Percentiles rank a stretch among this genome's conserved stretches.
phyloP scores from a whole-genome alignment of 2,113 vertebrate species.

The Dromaius novaehollandiae region DNA sequence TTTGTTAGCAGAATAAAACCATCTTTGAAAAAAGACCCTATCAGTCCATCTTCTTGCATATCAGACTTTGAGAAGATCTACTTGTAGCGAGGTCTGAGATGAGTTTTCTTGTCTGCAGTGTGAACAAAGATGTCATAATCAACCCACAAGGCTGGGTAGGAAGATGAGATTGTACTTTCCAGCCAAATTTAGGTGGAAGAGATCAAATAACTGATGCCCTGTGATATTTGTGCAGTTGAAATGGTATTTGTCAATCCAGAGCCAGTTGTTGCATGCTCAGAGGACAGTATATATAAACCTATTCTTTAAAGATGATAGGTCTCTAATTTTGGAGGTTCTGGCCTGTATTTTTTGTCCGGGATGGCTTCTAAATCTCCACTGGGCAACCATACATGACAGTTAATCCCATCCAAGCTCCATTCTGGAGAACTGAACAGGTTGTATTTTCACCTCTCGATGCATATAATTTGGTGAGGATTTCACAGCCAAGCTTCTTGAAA shows the following conservation, averaged over 20 bases:
- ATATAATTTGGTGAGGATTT: constrained; percentile 14
- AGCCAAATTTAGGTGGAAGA: not conserved
- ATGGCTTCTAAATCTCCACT: not conserved
- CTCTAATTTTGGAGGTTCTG: not conserved
- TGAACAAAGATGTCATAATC: not conserved
- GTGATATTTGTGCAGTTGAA: not conserved
- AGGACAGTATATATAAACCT: not conserved
- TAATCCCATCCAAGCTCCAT: not conserved
- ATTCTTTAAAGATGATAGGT: not conserved
- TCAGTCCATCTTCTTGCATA: too few species aligned
- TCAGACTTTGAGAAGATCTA: not conserved
- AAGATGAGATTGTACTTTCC: not conserved
- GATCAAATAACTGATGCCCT: not conserved
- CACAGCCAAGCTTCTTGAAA: constrained; percentile 42
- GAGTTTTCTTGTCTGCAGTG: not conserved
- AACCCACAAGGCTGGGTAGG: not conserved
- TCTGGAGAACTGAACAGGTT: not conserved
- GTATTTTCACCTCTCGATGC: not conserved
- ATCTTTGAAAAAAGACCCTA: fast-evolving
- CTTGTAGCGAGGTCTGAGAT: not conserved
- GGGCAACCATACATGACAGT: not conserved
- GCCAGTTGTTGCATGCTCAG: not conserved
- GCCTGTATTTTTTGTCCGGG: not conserved
- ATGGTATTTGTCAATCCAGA: constrained; percentile 1
- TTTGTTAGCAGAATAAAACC: not conserved